These are phyloP conservation scores for Brenthis hecate DNA, from an alignment of 2,888 invertebrate species.

Conservation along the genomic window DNA sequence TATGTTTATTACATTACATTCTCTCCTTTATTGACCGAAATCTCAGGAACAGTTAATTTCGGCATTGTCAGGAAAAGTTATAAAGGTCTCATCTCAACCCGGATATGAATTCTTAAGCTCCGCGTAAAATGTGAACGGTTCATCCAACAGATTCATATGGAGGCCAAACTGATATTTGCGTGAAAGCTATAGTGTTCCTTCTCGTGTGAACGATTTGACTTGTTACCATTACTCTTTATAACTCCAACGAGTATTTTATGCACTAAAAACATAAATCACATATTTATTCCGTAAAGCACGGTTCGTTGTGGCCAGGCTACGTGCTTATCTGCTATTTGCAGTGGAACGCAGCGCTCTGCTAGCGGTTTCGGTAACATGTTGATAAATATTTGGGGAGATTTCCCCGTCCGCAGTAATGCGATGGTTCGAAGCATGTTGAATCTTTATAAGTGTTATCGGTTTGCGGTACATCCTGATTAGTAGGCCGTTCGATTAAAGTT, in stretches of 20 bases:
- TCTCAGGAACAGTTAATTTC: conserved; percentile 36
- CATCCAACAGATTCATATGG: conserved; percentile 8
- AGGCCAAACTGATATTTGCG: conserved; percentile 25
- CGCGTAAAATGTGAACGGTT: conserved; percentile 23
- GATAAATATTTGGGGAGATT: conserved; percentile 70
- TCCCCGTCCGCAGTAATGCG: conserved; percentile 28
- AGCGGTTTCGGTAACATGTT: conserved; percentile 65
- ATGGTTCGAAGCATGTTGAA: conserved; percentile 21
- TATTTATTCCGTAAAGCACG: conserved; percentile 74
- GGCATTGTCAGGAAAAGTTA: conserved; percentile 34
- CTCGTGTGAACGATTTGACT: conserved; percentile 34
- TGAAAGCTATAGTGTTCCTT: conserved; percentile 26
- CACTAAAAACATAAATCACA: conserved; percentile 76
- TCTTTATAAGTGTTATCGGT: conserved; percentile 22
- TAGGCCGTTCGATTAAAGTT: conserved; percentile 31
- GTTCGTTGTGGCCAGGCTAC: conserved; percentile 64
- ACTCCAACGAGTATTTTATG: conserved; percentile 44
- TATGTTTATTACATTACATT: conserved; percentile 35
- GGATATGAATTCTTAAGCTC: conserved; percentile 48
- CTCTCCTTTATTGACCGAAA: conserved; percentile 34
- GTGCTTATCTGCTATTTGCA: conserved; percentile 80
- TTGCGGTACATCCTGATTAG: conserved; percentile 25
- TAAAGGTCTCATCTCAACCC: conserved; percentile 39
- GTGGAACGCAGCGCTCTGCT: conserved; percentile 56
- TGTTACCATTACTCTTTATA: conserved; percentile 35